Base-by-base conservation (phyloP, 2,888 invertebrate genomes). In the Scrobipalpa atriplicella region DNA sequence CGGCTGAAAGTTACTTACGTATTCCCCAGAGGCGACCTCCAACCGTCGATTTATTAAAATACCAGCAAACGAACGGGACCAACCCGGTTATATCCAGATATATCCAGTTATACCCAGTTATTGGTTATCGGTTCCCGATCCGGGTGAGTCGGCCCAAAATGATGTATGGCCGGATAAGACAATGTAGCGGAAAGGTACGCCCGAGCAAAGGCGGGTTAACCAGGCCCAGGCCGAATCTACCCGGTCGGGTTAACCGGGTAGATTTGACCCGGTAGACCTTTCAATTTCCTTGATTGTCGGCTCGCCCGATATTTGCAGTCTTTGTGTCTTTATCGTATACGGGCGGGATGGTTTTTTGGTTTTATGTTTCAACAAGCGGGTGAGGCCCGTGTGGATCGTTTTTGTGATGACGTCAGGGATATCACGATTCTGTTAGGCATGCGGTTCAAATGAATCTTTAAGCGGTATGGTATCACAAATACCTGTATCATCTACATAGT, bases 201-300 rank as follows among this genome's bases (percentile, higher is more conserved):
- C 65, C 65, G 51, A 78, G 80, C 74, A 52, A 80, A 85, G 82
- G 82, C 82, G 58, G 58, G 58, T 58, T 83, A 83, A 36, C 60
- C 41, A 52, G 47, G 29, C 38, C 79, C 77, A 79, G n/a, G n/a
- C n/a, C n/a, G n/a, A n/a, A n/a, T n/a, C n/a, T n/a, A n/a, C n/a
- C n/a, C n/a, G n/a, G 29, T 29, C 29, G 29, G 29, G 29, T 29
- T 29, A 29, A 29, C 29, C 80, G 74, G 80, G 72, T 72, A 70
- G 71, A 69, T 16, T 38, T 68, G 71, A 75, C 76, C 84, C 80
- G 82, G 78, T 78, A 82, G 85, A 86, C 86, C 88, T 88, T 89
- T 89, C 90, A 89, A 90, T 90, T 89, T 90, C 85, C 87, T 83
- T 84, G 84, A 89, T 86, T 85, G 84, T 80, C 75, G 75, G 76